Percentiles rank a stretch among this genome's conserved stretches.
Conservation (phyloP, 1,140 invertebrate genomes). For the Myzus persicae region DNA sequence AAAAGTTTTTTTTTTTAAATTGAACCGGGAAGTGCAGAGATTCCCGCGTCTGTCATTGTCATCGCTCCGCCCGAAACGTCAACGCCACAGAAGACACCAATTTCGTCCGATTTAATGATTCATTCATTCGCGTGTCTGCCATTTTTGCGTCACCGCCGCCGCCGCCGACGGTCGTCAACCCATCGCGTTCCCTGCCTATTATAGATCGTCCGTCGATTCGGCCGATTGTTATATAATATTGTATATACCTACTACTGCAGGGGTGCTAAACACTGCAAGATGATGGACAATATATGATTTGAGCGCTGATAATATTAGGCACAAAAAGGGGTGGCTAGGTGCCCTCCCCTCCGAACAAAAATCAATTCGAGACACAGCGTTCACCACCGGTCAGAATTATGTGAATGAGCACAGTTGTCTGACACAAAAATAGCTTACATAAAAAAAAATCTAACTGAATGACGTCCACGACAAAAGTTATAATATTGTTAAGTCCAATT, state of each 20-base stretch:
- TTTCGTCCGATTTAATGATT: slow-evolving; percentile 56
- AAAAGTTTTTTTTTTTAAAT: slow-evolving; percentile 52
- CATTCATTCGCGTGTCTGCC: slow-evolving; percentile 45
- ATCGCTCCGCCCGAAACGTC: slow-evolving; percentile 53
- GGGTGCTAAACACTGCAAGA: neutral
- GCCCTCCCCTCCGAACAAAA: neutral
- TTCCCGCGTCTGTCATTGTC: slow-evolving; percentile 55
- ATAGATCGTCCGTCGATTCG: neutral
- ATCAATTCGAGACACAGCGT: neutral
- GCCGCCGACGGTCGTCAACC: neutral
- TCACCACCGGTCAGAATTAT: too few relatives aligned
- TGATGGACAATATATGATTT: neutral
- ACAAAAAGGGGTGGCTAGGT: neutral
- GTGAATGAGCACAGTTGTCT: too few relatives aligned
- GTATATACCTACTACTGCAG: neutral
- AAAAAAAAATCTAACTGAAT: too few relatives aligned
- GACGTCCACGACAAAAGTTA: too few relatives aligned
- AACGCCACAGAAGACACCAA: slow-evolving; percentile 59
- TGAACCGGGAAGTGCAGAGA: slow-evolving; percentile 41
- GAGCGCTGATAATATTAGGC: neutral
- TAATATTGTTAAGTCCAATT: too few relatives aligned
- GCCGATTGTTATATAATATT: neutral
- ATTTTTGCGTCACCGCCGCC: neutral
- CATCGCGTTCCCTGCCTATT: neutral
- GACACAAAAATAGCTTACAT: too few relatives aligned